These are phyloP conservation scores for Sebastes alutus DNA, from an alignment of 2,797 vertebrate species.

Conservation along the genomic window DNA sequence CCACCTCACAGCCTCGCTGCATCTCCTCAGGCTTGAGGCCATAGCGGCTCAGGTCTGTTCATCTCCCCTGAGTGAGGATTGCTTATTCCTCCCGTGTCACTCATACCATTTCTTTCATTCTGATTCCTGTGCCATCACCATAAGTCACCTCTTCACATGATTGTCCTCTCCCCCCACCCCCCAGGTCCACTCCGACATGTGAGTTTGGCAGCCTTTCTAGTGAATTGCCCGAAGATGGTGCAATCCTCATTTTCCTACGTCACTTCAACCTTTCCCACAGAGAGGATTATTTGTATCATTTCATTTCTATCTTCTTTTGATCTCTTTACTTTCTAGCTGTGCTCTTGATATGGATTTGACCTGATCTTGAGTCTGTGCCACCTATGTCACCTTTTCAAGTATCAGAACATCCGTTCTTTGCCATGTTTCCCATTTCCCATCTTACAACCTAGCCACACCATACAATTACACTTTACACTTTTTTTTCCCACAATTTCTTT, in stretches of 20 bases:
- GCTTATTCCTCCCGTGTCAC: conserved; percentile 39
- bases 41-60: conserved; percentile 22
- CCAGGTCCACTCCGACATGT: conserved; percentile 25
- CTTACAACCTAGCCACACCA: not conserved
- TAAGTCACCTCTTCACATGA: conserved; percentile 48
- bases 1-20: conserved; percentile 7
- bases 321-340: conserved; percentile 2
- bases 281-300: conserved; percentile 13
- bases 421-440: not conserved
- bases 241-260: conserved; percentile 25
- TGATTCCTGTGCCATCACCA: conserved; percentile 28
- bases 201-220: conserved; percentile 26
- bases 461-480: not conserved
- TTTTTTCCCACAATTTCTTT: not conserved
- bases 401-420: not conserved
- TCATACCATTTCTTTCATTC: conserved; percentile 40
- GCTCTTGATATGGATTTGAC: conserved; percentile 8
- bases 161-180: conserved; percentile 15
- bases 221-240: conserved; percentile 33
- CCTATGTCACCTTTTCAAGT: conserved; percentile 2
- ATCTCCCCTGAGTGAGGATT: conserved; percentile 39
- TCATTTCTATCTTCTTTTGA: conserved; percentile 35
- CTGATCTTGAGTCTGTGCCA: not conserved
- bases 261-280: conserved; percentile 17
- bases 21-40: conserved; percentile 25